Conservation (phyloP, 2,888 invertebrate genomes). For the Brassicogethes aeneus region DNA sequence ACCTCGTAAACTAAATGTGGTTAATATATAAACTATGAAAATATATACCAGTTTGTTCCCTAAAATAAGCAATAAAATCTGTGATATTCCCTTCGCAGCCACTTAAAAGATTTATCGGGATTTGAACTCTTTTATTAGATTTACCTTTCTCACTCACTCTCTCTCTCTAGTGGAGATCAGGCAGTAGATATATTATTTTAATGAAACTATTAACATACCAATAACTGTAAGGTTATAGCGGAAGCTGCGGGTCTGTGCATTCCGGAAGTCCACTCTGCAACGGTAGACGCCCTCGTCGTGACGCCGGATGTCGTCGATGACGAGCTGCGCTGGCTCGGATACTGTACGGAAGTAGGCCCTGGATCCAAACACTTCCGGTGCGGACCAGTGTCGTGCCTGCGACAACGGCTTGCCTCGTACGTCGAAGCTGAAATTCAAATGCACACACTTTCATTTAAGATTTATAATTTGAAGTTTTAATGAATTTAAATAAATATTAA, state of each 20-base stretch:
- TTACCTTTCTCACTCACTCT: too few species aligned
- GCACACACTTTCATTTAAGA: constrained; percentile 6
- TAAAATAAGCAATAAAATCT: too few species aligned
- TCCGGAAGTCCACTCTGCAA: constrained; percentile 83
- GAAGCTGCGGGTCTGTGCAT: constrained; percentile 82
- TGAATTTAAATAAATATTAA: background rate
- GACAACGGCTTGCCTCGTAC: constrained; percentile 73
- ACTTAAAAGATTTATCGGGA: too few species aligned
- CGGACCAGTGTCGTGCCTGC: constrained; percentile 77
- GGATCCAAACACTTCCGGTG: constrained; percentile 75
- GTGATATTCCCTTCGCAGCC: too few species aligned
- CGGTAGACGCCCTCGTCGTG: constrained; percentile 85
- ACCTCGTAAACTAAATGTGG: too few species aligned
- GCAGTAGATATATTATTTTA: too few species aligned
- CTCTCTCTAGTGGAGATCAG: too few species aligned
- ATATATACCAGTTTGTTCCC: too few species aligned
- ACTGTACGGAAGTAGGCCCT: constrained; percentile 77
- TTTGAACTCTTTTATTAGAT: too few species aligned
- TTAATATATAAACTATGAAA: too few species aligned
- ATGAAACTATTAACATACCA: constrained; percentile 70
- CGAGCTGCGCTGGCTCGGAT: constrained; percentile 71
- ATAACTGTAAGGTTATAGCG: constrained; percentile 85
- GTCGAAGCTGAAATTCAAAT: constrained; percentile 62
- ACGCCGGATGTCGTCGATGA: constrained; percentile 73
- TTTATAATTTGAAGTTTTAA: too few species aligned